Conservation (phyloP, 2,888 invertebrate genomes). For the Ischnura elegans region DNA sequence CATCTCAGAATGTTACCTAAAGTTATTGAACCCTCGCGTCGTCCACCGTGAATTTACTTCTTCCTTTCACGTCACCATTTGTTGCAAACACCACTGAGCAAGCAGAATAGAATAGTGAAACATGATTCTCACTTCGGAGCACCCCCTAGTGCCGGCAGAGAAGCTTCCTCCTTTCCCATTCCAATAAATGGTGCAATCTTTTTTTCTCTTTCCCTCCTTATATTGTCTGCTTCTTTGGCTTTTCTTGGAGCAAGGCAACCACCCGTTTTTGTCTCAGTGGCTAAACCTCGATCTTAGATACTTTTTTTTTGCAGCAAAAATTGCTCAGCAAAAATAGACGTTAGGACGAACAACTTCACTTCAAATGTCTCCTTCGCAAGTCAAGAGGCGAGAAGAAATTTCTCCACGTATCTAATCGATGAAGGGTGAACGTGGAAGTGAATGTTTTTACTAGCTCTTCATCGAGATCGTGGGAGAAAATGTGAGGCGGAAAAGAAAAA, state of each 20-base stretch:
- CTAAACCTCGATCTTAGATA: not conserved
- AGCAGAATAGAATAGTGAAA: slow-evolving; percentile 11
- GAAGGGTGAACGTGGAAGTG: not conserved
- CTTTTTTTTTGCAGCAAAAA: not conserved
- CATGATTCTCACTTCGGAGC: slow-evolving; percentile 15
- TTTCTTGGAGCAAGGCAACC: not conserved
- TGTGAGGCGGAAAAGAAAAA: too few species aligned
- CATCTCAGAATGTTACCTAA: not conserved
- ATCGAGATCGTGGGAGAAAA: not conserved
- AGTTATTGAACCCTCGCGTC: not conserved
- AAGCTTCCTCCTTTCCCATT: slow-evolving; percentile 17
- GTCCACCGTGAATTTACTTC: not conserved
- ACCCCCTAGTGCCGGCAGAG: not conserved
- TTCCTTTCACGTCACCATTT: slow-evolving; percentile 40
- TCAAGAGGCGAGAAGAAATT: not conserved
- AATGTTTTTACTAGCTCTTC: not conserved
- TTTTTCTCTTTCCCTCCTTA: slow-evolving; percentile 6
- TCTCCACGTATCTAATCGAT: not conserved
- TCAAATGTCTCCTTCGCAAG: not conserved
- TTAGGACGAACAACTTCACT: not conserved
- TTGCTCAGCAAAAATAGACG: not conserved
- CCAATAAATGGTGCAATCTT: not conserved
- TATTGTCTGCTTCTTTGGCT: not conserved
- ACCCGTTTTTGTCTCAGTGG: not conserved
- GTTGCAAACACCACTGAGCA: slow-evolving; percentile 28